Conservation (phyloP, 2,888 invertebrate genomes). For the Mellilla xanthometata region DNA sequence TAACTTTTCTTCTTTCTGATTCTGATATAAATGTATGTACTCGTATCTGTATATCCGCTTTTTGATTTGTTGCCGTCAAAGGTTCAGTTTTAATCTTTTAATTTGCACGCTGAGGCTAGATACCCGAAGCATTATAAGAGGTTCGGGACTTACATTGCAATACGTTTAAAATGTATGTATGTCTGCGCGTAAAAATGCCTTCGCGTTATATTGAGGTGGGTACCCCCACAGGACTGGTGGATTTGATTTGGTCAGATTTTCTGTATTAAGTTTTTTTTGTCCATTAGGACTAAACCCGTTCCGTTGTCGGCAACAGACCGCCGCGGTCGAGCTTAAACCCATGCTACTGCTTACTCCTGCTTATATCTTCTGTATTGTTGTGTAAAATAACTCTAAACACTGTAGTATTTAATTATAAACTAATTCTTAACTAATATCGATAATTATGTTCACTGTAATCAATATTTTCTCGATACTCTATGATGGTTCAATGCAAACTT, state of each 20-base stretch:
- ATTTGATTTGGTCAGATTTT: background rate
- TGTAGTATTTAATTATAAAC: slow-evolving; percentile 65
- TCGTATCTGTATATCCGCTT: slow-evolving; percentile 6
- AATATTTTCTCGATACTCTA: slow-evolving; percentile 59
- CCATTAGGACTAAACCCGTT: too few species aligned
- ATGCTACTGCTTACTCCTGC: slow-evolving; percentile 71
- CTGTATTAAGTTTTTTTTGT: too few species aligned
- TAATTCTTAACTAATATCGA: slow-evolving; percentile 59
- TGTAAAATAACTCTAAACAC: slow-evolving; percentile 71
- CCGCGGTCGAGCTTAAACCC: slow-evolving; percentile 23
- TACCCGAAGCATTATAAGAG: too few species aligned
- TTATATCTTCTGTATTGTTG: slow-evolving; percentile 67
- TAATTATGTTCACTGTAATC: slow-evolving; percentile 61
- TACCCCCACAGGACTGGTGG: too few species aligned
- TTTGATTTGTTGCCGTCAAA: background rate
- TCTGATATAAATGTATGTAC: background rate
- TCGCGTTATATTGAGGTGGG: too few species aligned
- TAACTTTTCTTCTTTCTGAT: slow-evolving; percentile 17
- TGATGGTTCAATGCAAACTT: slow-evolving; percentile 80
- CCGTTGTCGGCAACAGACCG: background rate
- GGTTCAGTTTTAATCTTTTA: background rate
- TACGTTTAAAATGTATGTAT: too few species aligned
- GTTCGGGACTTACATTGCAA: too few species aligned
- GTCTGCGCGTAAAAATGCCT: too few species aligned
- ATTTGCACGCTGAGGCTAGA: too few species aligned